These are phyloP conservation scores for Drosophila siamana DNA, from an alignment of 2,888 invertebrate species.

Conservation along the genomic window DNA sequence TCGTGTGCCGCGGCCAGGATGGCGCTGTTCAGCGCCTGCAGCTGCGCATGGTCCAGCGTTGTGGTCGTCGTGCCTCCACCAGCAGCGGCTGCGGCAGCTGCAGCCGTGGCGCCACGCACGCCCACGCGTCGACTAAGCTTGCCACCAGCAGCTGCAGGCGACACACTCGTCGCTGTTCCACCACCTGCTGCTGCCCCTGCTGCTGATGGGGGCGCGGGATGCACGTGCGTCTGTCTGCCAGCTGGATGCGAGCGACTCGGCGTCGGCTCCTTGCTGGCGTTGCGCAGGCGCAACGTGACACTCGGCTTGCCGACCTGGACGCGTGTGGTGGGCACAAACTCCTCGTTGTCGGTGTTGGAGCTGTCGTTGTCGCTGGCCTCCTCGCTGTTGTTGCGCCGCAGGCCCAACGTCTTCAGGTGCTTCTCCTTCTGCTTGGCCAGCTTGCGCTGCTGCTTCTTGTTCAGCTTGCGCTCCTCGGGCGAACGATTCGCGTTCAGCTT, in stretches of 20 bases:
- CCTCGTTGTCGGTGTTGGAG: constrained; percentile 84
- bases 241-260: not conserved
- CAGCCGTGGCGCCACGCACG: constrained; percentile 16
- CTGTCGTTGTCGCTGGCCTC: constrained; percentile 81
- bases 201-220: not conserved
- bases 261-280: constrained; percentile 46
- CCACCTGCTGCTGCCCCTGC: not conserved
- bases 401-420: constrained; percentile 87
- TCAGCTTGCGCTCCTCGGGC: constrained; percentile 85
- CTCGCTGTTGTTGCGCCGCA: constrained; percentile 78
- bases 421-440: constrained; percentile 87
- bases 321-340: constrained; percentile 84
- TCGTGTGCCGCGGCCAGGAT: constrained; percentile 45
- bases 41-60: constrained; percentile 48
- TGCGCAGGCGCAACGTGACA: constrained; percentile 83
- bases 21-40: constrained; percentile 57
- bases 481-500: constrained; percentile 83
- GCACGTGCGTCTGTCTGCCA: not conserved
- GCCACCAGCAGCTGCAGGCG: constrained; percentile 4
- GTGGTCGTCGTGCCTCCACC: no score
- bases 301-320: constrained; percentile 84
- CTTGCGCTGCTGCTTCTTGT: constrained; percentile 85
- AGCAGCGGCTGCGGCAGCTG: not conserved
- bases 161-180: not conserved
- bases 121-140: constrained; percentile 43